These are phyloP conservation scores for Hydrocynus forskahlii DNA, from an alignment of 2,797 vertebrate genomes.

Conservation along the genomic window DNA sequence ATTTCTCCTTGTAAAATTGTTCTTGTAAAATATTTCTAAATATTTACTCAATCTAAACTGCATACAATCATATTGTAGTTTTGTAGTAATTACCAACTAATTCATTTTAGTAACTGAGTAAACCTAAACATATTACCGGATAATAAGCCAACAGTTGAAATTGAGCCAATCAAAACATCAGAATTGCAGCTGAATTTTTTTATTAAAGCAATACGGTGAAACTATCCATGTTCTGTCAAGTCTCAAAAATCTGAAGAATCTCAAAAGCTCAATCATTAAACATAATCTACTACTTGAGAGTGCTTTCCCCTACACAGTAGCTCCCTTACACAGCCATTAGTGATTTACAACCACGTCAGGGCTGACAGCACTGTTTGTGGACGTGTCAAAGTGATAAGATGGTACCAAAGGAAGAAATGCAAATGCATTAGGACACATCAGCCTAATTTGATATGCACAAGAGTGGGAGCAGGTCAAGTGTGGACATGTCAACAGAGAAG, in stretches of 20 bases:
- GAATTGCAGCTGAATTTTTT: not conserved
- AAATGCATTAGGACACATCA: conserved; percentile 14
- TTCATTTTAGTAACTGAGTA: no score
- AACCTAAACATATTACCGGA: no score
- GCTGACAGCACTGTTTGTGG: conserved; percentile 20
- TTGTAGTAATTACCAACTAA: no score
- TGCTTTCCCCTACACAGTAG: not conserved
- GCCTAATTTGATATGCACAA: conserved; percentile 30
- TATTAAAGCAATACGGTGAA: not conserved
- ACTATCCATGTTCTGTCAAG: no score
- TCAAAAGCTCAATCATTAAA: not conserved
- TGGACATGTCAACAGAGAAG: conserved; percentile 70
- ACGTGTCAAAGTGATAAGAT: conserved; percentile 34
- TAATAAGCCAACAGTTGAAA: no score
- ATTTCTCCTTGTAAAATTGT: no score
- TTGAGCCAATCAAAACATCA: no score
- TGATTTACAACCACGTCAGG: conserved; percentile 30
- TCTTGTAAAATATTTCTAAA: no score
- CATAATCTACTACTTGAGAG: not conserved
- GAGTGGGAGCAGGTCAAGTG: conserved; percentile 62
- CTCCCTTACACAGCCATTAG: not conserved
- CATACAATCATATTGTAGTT: no score
- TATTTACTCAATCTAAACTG: no score
- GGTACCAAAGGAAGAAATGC: conserved; percentile 34
- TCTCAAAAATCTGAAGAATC: no score